Conservation (phyloP, 2,888 invertebrate genomes). For the Helicoverpa assulta region DNA sequence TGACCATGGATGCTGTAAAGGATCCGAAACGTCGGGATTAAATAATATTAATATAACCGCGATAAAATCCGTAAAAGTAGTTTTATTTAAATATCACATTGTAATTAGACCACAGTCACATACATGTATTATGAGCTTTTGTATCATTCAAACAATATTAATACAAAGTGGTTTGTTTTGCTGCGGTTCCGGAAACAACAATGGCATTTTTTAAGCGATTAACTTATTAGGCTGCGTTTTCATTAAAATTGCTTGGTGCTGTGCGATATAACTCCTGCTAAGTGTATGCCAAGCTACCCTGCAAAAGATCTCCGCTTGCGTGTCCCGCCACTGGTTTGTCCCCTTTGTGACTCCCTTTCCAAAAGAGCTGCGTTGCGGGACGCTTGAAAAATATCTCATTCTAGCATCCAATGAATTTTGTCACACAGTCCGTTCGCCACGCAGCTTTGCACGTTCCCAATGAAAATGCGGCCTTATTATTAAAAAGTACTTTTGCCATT, state of each 20-base stretch:
- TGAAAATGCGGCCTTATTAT: conserved; percentile 1
- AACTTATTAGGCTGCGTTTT: not conserved
- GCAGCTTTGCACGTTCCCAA: too few species aligned
- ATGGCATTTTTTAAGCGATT: conserved; percentile 18
- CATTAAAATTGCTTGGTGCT: not conserved
- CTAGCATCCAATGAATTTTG: not conserved
- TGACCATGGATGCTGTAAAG: too few species aligned
- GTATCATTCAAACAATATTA: conserved; percentile 36
- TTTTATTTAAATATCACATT: conserved; percentile 42
- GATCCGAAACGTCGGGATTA: too few species aligned
- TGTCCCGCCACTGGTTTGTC: too few species aligned
- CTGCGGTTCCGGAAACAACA: conserved; percentile 32
- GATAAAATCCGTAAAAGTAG: too few species aligned
- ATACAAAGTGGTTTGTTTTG: conserved; percentile 50
- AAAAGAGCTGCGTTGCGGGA: not conserved
- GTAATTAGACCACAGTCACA: conserved; percentile 26
- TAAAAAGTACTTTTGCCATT: conserved; percentile 16
- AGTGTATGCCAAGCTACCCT: too few species aligned
- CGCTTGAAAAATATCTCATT: not conserved
- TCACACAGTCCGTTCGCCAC: not conserved
- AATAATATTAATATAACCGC: too few species aligned
- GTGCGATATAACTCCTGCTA: too few species aligned
- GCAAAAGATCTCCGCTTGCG: too few species aligned
- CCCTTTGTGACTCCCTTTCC: not conserved
- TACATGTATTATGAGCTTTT: conserved; percentile 5